These are phyloP conservation scores for Drosophila birchii DNA, from an alignment of 2,888 invertebrate genomes.

Conservation along the genomic window DNA sequence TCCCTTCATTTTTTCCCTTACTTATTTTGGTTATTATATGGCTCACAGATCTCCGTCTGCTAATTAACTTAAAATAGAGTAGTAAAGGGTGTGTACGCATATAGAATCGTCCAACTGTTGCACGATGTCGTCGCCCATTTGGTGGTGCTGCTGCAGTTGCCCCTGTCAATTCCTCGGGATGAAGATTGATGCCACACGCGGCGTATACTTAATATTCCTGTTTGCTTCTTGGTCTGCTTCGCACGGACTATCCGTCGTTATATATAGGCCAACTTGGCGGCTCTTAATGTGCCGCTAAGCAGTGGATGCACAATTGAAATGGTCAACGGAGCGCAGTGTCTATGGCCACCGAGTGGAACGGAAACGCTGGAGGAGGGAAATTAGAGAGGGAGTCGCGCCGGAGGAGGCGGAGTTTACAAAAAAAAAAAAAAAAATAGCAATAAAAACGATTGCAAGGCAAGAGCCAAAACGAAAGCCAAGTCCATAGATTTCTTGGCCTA, in stretches of 20 bases:
- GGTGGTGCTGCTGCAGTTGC: constrained; percentile 41
- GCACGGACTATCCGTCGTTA: constrained; percentile 6
- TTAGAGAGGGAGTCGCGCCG: constrained; percentile 7
- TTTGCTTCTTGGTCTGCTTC: constrained; percentile 18
- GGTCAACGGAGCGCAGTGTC: constrained; percentile 56
- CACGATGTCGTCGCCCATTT: constrained; percentile 46
- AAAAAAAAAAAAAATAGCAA: constrained; percentile 7
- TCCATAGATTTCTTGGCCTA: constrained; percentile 15
- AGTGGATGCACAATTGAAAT: constrained; percentile 54
- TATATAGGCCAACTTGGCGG: constrained; percentile 46
- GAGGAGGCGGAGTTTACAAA: constrained; percentile 18
- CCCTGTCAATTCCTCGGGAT: constrained; percentile 38
- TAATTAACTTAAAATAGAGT: constrained; percentile 50
- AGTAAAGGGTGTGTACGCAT: constrained; percentile 28
- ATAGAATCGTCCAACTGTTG: constrained; percentile 37
- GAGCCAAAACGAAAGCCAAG: constrained; percentile 23
- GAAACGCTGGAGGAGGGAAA: constrained; percentile 20
- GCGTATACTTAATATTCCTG: constrained; percentile 49
- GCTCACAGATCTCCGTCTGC: constrained; percentile 37
- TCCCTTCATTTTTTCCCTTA: constrained; percentile 31
- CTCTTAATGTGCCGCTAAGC: constrained; percentile 51
- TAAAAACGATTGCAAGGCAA: constrained; percentile 14
- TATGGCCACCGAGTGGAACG: constrained; percentile 49
- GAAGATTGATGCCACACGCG: constrained; percentile 77
- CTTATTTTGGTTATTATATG: constrained; percentile 40